Evolutionary conservation across 2,888 invertebrate species (phyloP).

Genomic region (Sphaerophoria taeniata): DNA sequence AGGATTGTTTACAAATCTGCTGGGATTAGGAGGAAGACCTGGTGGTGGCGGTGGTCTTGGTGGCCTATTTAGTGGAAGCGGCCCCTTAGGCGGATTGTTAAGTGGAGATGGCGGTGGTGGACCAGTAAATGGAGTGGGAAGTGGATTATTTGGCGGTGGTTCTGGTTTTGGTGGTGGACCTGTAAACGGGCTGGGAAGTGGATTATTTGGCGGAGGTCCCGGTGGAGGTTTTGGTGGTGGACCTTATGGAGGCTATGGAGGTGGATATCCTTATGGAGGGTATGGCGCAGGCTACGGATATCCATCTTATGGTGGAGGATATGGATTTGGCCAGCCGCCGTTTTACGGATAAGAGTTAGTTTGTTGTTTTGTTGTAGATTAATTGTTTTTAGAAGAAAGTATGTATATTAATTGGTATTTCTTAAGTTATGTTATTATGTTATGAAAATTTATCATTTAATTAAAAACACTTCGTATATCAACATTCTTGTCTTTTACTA

Average conservation of each 20-base stretch:
- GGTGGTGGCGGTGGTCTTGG: conserved; percentile 50
- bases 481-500: too few relatives aligned
- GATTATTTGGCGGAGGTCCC: conserved; percentile 19
- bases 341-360: conserved; percentile 29
- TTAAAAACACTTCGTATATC: too few relatives aligned
- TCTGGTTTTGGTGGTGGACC: too few relatives aligned
- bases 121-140: conserved; percentile 18
- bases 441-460: too few relatives aligned
- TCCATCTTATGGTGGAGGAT: conserved; percentile 53
- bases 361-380: too few relatives aligned
- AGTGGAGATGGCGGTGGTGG: conserved; percentile 23
- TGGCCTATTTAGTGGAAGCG: conserved; percentile 4
- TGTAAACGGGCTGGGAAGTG: conserved; percentile 9
- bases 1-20: conserved; percentile 33
- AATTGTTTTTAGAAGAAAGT: too few relatives aligned
- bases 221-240: conserved; percentile 57
- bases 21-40: conserved; percentile 39
- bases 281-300: conserved; percentile 40
- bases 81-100: neutral
- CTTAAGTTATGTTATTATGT: too few relatives aligned
- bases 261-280: conserved; percentile 34
- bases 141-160: conserved; percentile 35
- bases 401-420: too few relatives aligned
- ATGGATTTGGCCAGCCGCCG: conserved; percentile 44
- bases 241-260: conserved; percentile 30